These are phyloP conservation scores for Caerostris darwini DNA, from an alignment of 1,140 invertebrate genomes.

Conservation along the genomic window DNA sequence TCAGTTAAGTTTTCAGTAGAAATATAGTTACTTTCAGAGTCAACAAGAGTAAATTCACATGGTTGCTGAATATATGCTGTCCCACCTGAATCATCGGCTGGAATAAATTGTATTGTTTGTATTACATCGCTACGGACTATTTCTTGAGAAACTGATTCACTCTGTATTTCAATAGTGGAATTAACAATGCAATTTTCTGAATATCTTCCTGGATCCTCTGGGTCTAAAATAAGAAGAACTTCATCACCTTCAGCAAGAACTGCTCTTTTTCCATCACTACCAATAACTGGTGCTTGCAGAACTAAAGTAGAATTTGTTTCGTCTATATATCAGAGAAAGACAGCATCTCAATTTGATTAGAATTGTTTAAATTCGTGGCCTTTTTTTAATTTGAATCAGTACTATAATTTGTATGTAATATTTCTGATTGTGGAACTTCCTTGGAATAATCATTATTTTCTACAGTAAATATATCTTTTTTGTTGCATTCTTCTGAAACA, in stretches of 20 bases:
- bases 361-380: background rate
- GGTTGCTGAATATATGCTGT: background rate
- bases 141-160: background rate
- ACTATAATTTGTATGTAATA: background rate
- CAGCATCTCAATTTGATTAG: background rate
- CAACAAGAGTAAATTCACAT: background rate
- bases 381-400: background rate
- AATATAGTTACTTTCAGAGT: background rate
- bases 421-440: too few species aligned
- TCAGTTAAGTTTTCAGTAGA: background rate
- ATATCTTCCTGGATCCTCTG: background rate
- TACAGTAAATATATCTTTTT: too few species aligned
- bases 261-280: background rate
- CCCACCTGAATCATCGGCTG: background rate
- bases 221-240: background rate
- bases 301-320: background rate
- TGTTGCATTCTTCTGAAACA: too few species aligned
- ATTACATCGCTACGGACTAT: background rate
- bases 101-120: background rate
- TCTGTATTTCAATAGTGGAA: background rate
- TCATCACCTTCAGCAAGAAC: background rate
- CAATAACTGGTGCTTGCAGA: background rate
- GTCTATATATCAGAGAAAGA: background rate
- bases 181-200: background rate
- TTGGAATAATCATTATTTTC: too few species aligned